phyloP scores from a whole-genome alignment of 1,140 invertebrate species.

The Palaemon carinicauda region DNA sequence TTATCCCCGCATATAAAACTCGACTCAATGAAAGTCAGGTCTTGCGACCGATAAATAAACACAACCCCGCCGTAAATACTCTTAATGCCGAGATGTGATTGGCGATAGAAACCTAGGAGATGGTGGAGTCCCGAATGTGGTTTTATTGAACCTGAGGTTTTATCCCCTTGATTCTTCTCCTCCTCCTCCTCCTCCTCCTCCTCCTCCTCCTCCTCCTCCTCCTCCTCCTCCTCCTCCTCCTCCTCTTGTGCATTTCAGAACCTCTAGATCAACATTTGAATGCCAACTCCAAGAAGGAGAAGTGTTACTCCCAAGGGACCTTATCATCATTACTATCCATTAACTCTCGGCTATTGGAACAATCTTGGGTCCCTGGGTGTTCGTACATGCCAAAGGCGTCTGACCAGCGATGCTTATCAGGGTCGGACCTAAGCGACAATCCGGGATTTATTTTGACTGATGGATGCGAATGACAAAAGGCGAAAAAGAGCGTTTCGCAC shows the following conservation, averaged over 20 bases:
- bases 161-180: neutral
- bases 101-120: slow-evolving; percentile 17
- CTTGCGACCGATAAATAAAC: slow-evolving; percentile 37
- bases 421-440: too few relatives aligned
- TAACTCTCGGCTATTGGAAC: neutral
- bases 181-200: too few relatives aligned
- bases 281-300: too few relatives aligned
- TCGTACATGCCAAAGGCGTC: too few relatives aligned
- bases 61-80: slow-evolving; percentile 38
- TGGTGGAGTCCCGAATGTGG: neutral
- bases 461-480: neutral
- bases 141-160: neutral
- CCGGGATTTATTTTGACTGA: neutral
- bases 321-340: neutral
- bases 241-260: too few relatives aligned
- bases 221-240: neutral
- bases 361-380: too few relatives aligned
- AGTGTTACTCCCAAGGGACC: too few relatives aligned
- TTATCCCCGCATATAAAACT: neutral
- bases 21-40: slow-evolving; percentile 22
- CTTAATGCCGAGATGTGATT: slow-evolving; percentile 39
- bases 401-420: too few relatives aligned
- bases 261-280: too few relatives aligned
- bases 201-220: neutral
- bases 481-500: slow-evolving; percentile 13